Base-by-base conservation (phyloP, 2,888 invertebrate species). In the Eilema depressum region DNA sequence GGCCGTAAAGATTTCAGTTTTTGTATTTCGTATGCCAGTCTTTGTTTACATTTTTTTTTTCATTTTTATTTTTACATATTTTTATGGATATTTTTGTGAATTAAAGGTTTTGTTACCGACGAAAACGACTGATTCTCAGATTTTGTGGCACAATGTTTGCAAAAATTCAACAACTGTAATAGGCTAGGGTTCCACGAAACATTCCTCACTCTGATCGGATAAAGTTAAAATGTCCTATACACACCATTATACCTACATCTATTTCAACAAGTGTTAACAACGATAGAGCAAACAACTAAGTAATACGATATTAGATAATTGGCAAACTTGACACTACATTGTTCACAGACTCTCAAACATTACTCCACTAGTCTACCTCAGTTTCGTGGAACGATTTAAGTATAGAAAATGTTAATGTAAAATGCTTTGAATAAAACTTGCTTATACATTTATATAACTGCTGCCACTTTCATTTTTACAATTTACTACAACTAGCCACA, bases 231-330 rank as follows among this genome's bases (percentile, higher is more conserved):
- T 53, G 74, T 79, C 69, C 69, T 81, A 81, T 69, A 69, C 68
- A 57, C 62, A 30, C 67, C 23, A 20, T 78, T 68, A 68, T 62
- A 69, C 74, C 74, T 74, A 79, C 79, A 66, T 70, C 66, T 79
- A 79, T 75, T 69, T 71, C 63, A 81, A 79, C 73, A 79, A 79
- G 79, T 69, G 69, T 75, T 75, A 81, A 79, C 79, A 79, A 79
- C 76, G 73, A 70, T 71, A 75, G 75, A 74, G 68, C 70, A 71
- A 64, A 64, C 47, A 26, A 53, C 64, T 28, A 64, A 73, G 70
- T 68, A 69, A 47, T 80, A 71, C 41, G 67, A 66, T 79, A 81
- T 81, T 82, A 79, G 82, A 79, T 81, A 79, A 81, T 81, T 81
- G 79, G 79, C 79, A 81, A 79, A 81, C 70, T 78, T 74, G 33